Base-by-base conservation (phyloP, 1,140 invertebrate species). In the Drosophila malerkotliana region DNA sequence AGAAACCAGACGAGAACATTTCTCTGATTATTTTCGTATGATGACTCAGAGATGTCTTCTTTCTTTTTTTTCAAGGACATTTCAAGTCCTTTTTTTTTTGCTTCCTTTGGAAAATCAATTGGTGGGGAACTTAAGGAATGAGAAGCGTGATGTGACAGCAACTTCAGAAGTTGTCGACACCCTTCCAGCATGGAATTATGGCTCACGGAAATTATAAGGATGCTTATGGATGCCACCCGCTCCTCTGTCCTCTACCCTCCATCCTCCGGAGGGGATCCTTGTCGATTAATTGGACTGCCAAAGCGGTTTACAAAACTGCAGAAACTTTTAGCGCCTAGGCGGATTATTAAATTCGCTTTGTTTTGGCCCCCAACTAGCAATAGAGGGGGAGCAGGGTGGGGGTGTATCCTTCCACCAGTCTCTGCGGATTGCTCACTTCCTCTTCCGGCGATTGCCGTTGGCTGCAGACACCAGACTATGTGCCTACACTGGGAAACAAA, bases 291-390 rank as follows among this genome's bases (percentile, higher is more conserved):
- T 85, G 81, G 49, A 63, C 66, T 74, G 55, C 49, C 61, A 75
- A 74, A 85, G 82, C 58, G 82, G 81, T 75, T 85, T 87, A 85
- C 62, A 48, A 74, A 60, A 68, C 52, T 56, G 59, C 60, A 77
- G 39, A 59, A 76, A 76, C 72, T 76, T 76, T 76, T 51, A 73
- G 57, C 58, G 71, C 72, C 24, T 74, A 66, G 67, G 62, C 81
- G 77, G 66, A 72, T 85, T 84, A 87, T 85, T 74, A 87, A 85
- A 78, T 75, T 77, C 75, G 77, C 81, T 59, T 76, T 81, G 56
- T 68, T 62, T 41, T 26, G 18, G 18, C 18, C 21, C 53, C 58
- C 62, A 57, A 57, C 66, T 53, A 49, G 52, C 39, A 37, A 41
- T 2, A 1, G 39, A 14, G n/a, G 2, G 8, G 6, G 10, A 18